Evolutionary conservation across 2,888 invertebrate species (phyloP).

Genomic region (Neoitamus cyanurus): DNA sequence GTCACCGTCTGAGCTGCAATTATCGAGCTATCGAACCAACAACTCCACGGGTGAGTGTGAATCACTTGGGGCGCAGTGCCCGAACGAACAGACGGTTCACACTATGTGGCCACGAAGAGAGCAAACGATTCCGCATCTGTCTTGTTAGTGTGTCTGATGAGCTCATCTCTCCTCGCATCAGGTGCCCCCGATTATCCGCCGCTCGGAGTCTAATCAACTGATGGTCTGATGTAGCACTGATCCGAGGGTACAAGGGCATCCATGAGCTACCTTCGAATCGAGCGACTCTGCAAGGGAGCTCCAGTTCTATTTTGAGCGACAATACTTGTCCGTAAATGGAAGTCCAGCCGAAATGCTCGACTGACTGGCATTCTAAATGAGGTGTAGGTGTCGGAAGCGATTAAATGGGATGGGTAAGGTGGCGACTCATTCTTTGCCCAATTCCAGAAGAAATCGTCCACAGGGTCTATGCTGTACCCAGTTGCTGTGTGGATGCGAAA

Average conservation of each 20-base stretch:
- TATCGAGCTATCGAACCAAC: conserved; percentile 16
- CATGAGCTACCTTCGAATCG: neutral
- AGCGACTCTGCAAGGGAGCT: neutral
- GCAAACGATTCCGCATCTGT: neutral
- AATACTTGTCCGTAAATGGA: neutral
- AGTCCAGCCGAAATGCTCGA: neutral
- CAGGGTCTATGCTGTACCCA: neutral
- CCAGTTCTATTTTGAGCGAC: neutral
- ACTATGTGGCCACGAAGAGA: neutral
- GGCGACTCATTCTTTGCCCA: neutral
- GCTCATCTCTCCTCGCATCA: neutral
- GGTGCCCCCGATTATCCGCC: neutral
- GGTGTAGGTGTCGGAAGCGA: neutral
- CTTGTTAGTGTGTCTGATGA: neutral
- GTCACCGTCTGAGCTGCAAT: neutral
- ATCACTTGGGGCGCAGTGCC: neutral
- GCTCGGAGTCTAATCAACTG: neutral
- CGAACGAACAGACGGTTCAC: neutral
- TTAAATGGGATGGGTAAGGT: neutral
- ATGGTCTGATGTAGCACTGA: neutral
- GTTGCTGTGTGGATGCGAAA: neutral
- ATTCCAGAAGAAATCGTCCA: neutral
- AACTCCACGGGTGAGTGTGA: neutral
- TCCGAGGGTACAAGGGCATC: neutral
- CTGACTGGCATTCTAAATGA: neutral